Conservation (phyloP, 2,888 invertebrate species). For the Xylophagus ater region DNA sequence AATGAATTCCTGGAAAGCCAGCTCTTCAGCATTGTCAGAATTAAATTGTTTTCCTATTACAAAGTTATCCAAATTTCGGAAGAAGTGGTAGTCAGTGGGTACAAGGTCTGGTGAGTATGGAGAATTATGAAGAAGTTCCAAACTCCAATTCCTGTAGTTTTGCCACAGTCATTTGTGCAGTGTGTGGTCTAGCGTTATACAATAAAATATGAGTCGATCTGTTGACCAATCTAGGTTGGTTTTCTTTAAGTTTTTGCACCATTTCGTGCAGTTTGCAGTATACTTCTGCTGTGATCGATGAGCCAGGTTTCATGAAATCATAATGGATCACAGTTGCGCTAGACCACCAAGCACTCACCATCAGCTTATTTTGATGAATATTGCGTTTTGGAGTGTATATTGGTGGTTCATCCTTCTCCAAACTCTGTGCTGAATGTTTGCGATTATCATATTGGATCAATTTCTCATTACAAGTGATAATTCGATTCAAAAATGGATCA, state of each 20-base stretch:
- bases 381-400: conserved; percentile 1
- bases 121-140: too few species aligned
- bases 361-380: conserved; percentile 5
- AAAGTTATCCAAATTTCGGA: too few species aligned
- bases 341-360: too few species aligned
- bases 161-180: too few species aligned
- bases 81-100: too few species aligned
- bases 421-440: not conserved
- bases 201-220: conserved; percentile 3
- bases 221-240: conserved; percentile 5
- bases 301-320: conserved; percentile 4
- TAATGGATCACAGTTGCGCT: conserved; percentile 7
- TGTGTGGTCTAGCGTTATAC: not conserved
- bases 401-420: not conserved
- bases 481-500: too few species aligned
- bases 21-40: conserved; percentile 3
- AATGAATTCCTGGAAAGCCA: too few species aligned
- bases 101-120: too few species aligned
- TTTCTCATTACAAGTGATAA: too few species aligned
- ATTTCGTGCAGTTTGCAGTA: conserved; percentile 8
- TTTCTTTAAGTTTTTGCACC: too few species aligned
- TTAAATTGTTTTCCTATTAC: conserved; percentile 2
- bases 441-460: not conserved
- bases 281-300: conserved; percentile 3
- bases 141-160: too few species aligned